A percentile compares a stretch with the other conserved stretches of the same genome.
phyloP scores from a whole-genome alignment of 37 sponge, comb jelly and placozoan genomes.

The Axinella damicornis region DNA sequence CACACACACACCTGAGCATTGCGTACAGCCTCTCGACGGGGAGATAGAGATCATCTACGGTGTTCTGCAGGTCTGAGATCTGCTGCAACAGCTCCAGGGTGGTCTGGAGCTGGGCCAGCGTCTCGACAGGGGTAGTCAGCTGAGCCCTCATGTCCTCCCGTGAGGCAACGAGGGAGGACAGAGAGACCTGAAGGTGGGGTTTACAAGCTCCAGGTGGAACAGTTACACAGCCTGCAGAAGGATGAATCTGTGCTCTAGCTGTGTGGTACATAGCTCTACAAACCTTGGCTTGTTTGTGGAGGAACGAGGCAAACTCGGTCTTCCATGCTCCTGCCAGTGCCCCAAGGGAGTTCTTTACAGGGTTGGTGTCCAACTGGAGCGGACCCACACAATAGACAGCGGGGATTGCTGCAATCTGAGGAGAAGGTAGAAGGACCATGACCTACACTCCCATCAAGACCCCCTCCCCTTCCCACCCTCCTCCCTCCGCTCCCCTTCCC shows the following conservation, averaged over 20 bases:
- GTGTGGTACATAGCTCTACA: background rate
- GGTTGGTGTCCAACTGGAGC: conserved; percentile 67
- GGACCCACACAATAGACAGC: conserved; percentile 49
- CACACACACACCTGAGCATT: conserved; percentile 55
- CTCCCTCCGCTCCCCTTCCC: too few species aligned
- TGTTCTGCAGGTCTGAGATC: conserved; percentile 78
- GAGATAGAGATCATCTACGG: conserved; percentile 74
- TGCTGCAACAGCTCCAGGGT: conserved; percentile 71
- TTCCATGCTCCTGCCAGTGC: conserved; percentile 84
- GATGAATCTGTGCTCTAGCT: background rate
- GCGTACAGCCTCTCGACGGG: conserved; percentile 81
- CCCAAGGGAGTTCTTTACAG: conserved; percentile 77
- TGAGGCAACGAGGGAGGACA: conserved; percentile 63
- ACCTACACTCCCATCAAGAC: too few species aligned
- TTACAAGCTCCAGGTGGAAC: too few species aligned
- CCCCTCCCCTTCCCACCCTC: background rate
- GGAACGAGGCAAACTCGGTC: conserved; percentile 70
- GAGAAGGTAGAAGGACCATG: background rate
- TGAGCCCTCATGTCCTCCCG: conserved; percentile 53
- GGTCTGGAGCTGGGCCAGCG: conserved; percentile 58
- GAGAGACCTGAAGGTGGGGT: conserved; percentile 16
- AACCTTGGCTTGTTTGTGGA: conserved; percentile 87
- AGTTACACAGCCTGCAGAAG: background rate
- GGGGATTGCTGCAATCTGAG: conserved; percentile 56
- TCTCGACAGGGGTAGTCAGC: conserved; percentile 63